Base-by-base conservation (phyloP, 2,888 invertebrate species). In the Acleris emargana region DNA sequence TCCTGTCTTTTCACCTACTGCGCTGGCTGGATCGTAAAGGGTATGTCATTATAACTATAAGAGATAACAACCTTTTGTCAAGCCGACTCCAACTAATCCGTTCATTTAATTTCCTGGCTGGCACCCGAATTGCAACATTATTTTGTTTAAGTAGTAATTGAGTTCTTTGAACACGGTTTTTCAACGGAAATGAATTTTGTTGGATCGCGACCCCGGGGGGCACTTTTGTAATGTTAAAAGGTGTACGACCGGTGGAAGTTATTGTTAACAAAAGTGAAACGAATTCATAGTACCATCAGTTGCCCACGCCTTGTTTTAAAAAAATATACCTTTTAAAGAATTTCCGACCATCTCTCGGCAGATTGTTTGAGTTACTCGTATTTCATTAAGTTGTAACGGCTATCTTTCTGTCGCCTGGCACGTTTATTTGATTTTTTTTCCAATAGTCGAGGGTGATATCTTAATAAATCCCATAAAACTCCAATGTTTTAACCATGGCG, bases 381-480 rank as follows among this genome's bases (percentile, higher is more conserved):
- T 43, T 28, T 25, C 49, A 17, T 20, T 22, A 62, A 25, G 1
- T 55, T 18, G 28, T 5, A 32, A 28, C n/a, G 57, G 64, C 73
- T 73, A 71, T 69, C 70, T 60, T 60, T 58, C 53, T 62, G 69
- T 60, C 69, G 68, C 67, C 64, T 61, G 69, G 75, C 73, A 74
- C 71, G 76, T 81, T 81, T 78, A 77, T 79, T 77, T 77, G 78
- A 77, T 82, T 69, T 82, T 80, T 74, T 80, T 83, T 84, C 83
- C 89, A 86, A 90, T 91, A 89, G 84, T 83, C 84, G 77, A 78
- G 73, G 72, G 81, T 79, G 80, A 88, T 90, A 89, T 89, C 89
- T 89, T 91, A 89, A 89, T 90, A 92, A 91, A 91, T 91, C 89
- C 85, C 76, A 90, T 89, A 90, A 91, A 90, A 89, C 83, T 88